phyloP scores from a whole-genome alignment of 2,797 vertebrate species.

The Urocyon cinereoargenteus region DNA sequence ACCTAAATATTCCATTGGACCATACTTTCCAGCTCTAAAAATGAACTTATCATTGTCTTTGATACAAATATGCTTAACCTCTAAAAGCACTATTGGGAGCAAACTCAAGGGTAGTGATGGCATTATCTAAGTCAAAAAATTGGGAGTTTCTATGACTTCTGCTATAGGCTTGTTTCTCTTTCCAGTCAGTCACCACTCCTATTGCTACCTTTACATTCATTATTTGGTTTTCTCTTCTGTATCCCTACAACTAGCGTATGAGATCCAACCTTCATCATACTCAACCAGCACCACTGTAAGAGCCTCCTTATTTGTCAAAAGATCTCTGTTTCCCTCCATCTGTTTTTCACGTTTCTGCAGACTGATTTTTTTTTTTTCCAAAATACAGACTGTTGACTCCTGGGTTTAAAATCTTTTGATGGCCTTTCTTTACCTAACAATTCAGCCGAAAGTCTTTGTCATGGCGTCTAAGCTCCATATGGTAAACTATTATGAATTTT shows the following conservation, averaged over 20 bases:
- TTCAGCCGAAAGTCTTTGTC: background rate
- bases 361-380: background rate
- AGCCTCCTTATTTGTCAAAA: background rate
- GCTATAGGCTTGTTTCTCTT: background rate
- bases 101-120: background rate
- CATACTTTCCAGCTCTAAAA: background rate
- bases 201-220: background rate
- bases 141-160: background rate
- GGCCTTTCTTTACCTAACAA: background rate
- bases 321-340: background rate
- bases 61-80: background rate
- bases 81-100: background rate
- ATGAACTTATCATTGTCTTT: background rate
- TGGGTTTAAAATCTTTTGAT: background rate
- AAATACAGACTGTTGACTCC: background rate
- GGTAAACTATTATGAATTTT: background rate
- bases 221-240: background rate
- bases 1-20: background rate
- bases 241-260: background rate
- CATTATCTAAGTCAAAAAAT: background rate
- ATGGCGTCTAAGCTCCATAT: background rate
- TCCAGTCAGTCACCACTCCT: background rate
- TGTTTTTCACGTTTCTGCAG: background rate
- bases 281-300: background rate
- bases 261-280: background rate